Evolutionary conservation across 1,140 invertebrate genomes (phyloP), one percentile per base, ranked within the genome.

Genomic region (Rhopalosiphum padi): DNA sequence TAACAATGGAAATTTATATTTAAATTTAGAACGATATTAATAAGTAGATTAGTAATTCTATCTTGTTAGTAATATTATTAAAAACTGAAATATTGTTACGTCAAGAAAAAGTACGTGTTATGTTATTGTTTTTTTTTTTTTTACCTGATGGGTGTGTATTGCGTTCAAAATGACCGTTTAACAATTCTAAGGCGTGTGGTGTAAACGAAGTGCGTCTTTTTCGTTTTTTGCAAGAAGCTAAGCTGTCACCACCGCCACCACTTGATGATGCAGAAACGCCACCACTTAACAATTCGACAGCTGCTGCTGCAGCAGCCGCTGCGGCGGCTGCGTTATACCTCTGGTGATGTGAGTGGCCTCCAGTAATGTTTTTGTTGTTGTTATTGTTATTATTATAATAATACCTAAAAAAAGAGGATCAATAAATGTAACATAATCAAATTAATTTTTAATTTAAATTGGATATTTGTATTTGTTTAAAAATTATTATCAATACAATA

Each of bases 81-180:
- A 48, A 15, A 48, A 48, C 48, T 48, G 25, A 11, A 77, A n/a
- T n/a, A n/a, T 3, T 15, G 48, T 51, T 51, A 51, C 48, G 15
- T 15, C 30, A n/a, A 7, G n/a, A 77, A 77, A n/a, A 18, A 35
- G 11, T 77, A 35, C 5, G 15, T 77, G 18, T 35, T 68, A 60
- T 77, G 18, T 15, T 11, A 60, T 77, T 68, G n/a, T 68, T 6
- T 0, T n/a, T 37, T 83, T 83, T 22, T 37, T 37, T 30, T 41
- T 46, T 96, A 99, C 99, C 98, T 96, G 98, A 99, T 37, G 99
- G 99, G 97, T 99, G 99, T 91, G 99, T 99, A 96, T 99, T 99
- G 95, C 98, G 97, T 95, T 99, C 98, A 95, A 99, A 99, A 95
- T 99, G 98, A 90, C 97, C 97, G 95, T 99, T 99, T 18, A 99